Evolutionary conservation across 1,140 invertebrate genomes (phyloP), one percentile per base, ranked within the genome.

Genomic region (Drosophila malerkotliana): DNA sequence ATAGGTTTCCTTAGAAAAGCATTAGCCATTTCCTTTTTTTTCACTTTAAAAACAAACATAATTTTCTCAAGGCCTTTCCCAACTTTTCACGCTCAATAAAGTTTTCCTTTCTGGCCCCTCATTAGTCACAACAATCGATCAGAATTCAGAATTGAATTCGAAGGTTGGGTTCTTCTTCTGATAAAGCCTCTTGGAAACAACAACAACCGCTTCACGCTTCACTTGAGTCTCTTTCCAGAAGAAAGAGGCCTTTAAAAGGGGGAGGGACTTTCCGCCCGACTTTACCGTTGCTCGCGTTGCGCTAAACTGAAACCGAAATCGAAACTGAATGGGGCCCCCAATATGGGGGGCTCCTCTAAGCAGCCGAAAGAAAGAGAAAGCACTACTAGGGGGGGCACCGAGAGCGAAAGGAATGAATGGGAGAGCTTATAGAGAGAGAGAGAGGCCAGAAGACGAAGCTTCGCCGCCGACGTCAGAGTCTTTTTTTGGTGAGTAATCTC

Each of bases 291-390:
- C 78, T 82, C 82, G 78, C 82, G 74, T 82, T 62, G 74, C 78
- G 78, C 78, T 87, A 78, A 81, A 87, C 82, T 85, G 82, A 81
- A 80, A 85, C 63, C 49, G 82, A 85, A 84, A 81, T 72, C 34
- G 81, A 85, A 85, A 85, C 58, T 77, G 80, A 84, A 82, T 74
- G 68, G 63, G 66, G 59, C 45, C 54, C 54, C 77, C 47, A 60
- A 12, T 37, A 37, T 37, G 34, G 34, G 34, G 10, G 12, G 34
- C 34, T 37, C 34, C 34, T 37, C 34, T 63, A 26, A 71, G 52
- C 30, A 30, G 32, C 44, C 9, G 39, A 39, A 18, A 56, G 44
- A 18, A 41, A 58, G 44, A 57, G 34, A 34, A 15, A 57, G 21
- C 32, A 30, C 39, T 21, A 28, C 4, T 21, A 28, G 28, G 44